These are phyloP conservation scores for Himalopsyche japonica DNA, from an alignment of 2,888 invertebrate genomes.

Conservation along the genomic window DNA sequence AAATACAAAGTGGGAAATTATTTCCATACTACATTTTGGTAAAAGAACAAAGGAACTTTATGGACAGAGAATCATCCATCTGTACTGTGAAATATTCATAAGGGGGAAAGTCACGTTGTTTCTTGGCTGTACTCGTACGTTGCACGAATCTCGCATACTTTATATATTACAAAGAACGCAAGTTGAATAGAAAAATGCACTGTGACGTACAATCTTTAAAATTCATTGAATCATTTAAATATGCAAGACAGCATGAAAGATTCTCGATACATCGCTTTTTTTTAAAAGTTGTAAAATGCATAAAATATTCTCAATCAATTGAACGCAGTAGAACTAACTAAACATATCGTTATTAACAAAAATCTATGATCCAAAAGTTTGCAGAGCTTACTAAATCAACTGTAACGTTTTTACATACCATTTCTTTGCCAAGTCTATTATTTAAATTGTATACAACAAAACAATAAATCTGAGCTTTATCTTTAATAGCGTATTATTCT, in stretches of 20 bases:
- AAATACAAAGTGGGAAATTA: not conserved
- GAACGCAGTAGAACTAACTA: no score
- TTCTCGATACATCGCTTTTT: not conserved
- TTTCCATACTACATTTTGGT: not conserved
- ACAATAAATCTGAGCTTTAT: no score
- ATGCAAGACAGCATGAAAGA: not conserved
- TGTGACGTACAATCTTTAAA: not conserved
- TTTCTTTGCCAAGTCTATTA: no score
- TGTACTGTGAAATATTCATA: not conserved
- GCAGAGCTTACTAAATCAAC: no score
- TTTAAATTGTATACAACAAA: no score
- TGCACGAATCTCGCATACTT: not conserved
- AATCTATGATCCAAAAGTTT: no score
- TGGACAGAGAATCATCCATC: not conserved
- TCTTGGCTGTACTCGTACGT: not conserved
- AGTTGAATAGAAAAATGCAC: slow-evolving; percentile 2
- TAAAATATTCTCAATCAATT: no score
- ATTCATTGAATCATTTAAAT: not conserved
- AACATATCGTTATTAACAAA: no score
- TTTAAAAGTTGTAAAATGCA: no score
- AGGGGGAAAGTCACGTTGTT: not conserved
- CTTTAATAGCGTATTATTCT: no score
- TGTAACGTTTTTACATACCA: no score
- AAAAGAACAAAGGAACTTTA: not conserved
- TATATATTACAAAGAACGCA: not conserved